These are phyloP conservation scores for Promerops cafer DNA, from an alignment of 2,113 vertebrate genomes.

Conservation along the genomic window DNA sequence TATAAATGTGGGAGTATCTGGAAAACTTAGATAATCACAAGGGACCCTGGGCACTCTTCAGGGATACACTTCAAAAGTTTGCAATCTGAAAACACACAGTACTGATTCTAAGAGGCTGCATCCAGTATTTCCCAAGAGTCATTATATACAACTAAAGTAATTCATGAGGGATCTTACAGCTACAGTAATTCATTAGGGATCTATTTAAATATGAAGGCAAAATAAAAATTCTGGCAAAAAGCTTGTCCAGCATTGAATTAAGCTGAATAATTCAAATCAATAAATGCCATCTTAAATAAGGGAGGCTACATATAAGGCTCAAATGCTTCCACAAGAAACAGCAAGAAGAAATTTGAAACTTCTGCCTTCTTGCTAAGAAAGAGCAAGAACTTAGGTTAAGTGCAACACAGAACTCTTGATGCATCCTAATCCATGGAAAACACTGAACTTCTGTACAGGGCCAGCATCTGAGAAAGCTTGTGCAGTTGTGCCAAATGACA, in stretches of 20 bases:
- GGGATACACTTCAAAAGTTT: neutral
- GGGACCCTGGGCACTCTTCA: neutral
- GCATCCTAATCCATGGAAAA: neutral
- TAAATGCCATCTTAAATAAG: neutral
- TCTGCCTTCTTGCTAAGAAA: neutral
- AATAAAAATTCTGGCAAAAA: conserved; percentile 1
- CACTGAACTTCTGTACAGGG: neutral
- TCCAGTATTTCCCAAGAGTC: neutral
- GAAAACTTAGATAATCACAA: neutral
- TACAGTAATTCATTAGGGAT: conserved; percentile 12
- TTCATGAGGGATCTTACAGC: conserved; percentile 2
- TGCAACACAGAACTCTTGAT: neutral
- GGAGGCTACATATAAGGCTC: neutral
- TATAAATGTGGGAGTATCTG: neutral
- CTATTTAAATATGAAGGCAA: conserved; percentile 13
- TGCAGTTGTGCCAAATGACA: neutral
- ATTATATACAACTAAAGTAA: neutral
- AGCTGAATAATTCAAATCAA: conserved; percentile 11
- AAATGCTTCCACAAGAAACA: neutral
- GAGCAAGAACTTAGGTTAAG: neutral
- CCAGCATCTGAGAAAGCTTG: neutral
- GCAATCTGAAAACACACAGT: neutral
- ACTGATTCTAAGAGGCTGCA: neutral
- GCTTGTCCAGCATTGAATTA: neutral
- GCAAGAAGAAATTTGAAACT: neutral